Base-by-base conservation (phyloP, 2,113 vertebrate species). In the Xerus inauris region DNA sequence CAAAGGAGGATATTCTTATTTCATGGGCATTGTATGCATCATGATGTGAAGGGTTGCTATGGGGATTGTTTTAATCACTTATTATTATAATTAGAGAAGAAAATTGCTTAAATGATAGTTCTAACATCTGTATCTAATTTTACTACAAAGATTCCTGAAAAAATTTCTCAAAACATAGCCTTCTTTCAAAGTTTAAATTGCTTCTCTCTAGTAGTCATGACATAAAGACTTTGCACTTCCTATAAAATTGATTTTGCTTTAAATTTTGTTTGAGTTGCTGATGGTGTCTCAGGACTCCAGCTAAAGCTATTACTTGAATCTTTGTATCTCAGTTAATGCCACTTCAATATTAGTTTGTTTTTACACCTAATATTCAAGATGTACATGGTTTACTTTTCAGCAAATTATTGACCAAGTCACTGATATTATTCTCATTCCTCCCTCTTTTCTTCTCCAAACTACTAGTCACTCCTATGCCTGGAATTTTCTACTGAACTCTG, bases 51-150 rank as follows among this genome's bases (percentile, higher is more conserved):
- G 83, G 47, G 67, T 97, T 98, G 77, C 93, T 97, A 59, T 94
- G 64, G 89, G 57, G 92, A 94, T 97, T 97, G 28, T 77, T 97
- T 97, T 96, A 97, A 76, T 97, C 35, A 94, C 97, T 98, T 96
- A 84, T 92, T 96, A 72, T 88, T 72, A 51, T 94, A 95, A 35
- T 57, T 94, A 65, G 89, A 91, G 85, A 64, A 96, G 72, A 95
- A 97, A 89, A 76, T 83, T 91, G 19, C 64, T 91, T 94, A 92
- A 91, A 89, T 93, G 22, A 47, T 83, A 84, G 32, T 49, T 95
- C 35, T 94, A 93, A 94, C 16, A 65, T 54, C 35, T 95, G 26
- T 73, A 17, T 28, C 20, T 97, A 51, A 45, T 97, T 97, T 95
- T 94, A 0, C 87, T 94, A n/a, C 59, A 72, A 95, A 73, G 64